Evolutionary conservation across 2,113 vertebrate genomes (phyloP), one percentile per base, ranked within the genome.

Genomic region (Pampusana beccarii): DNA sequence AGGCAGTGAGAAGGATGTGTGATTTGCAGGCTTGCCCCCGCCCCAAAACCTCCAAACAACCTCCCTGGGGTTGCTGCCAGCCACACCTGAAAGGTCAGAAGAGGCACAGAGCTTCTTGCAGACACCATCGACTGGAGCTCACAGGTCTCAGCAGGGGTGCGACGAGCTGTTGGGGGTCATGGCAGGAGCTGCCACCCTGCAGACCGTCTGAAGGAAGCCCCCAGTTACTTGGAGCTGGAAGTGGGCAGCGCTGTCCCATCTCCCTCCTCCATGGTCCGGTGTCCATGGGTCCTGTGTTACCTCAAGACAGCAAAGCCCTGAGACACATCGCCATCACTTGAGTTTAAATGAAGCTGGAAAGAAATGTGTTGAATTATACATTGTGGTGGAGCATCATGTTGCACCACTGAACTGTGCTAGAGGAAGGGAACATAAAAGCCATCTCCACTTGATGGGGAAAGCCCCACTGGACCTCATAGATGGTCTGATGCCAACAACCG

Each of bases 401-500:
- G 14, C 61, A 48, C 54, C 69, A 69, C 69, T 42, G 48, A 56
- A 31, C 71, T 65, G 14, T 65, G 42, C 57, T 53, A 77, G 33
- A 65, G 24, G 71, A 65, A 82, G 24, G 44, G 50, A 71, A 58
- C 0, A 0, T 70, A 64, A 88, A 71, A 88, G 11, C 51, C 16
- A 40, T 58, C 65, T 82, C 51, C 16, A 46, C 28, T 31, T 71
- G 7, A 24, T 15, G 21, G 42, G 18, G 18, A 34, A 42, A 51
- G 13, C 13, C 23, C 16, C 56, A 38, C 62, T 1, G 0, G 56
- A 14, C n/a, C n/a, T 80, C 3, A 0, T 28, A 58, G 48, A 8
- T 26, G 10, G 17, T 71, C 34, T 0, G 0, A 29, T 70, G 34
- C 34, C 71, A 64, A 40, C 1, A 3, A 36, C 46, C 1, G 0